Base-by-base conservation (phyloP, 2,888 invertebrate species). In the Mystacides longicornis region DNA sequence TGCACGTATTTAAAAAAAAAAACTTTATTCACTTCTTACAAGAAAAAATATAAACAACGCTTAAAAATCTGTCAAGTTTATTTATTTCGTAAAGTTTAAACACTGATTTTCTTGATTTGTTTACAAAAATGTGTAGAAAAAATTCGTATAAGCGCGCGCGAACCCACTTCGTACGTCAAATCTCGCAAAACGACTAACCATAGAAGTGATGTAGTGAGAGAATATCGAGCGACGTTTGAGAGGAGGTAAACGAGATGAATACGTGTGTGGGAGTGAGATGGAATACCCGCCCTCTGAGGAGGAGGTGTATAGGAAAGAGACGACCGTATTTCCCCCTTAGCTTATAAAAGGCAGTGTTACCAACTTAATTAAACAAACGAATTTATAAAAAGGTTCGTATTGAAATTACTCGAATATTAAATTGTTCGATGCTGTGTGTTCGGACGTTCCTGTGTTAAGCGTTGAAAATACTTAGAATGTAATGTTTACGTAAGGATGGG, bases 221-320 rank as follows among this genome's bases (percentile, higher is more conserved):
- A 51, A 47, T 55, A 55, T 55, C 55, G 55, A 55, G 51, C 55
- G 55, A 48, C 47, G 55, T 51, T 47, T 47, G 48, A 31, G 31
- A 45, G 51, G 23, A 46, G 33, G 37, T 14, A 47, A 51, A 21
- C 21, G 33, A 45, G 55, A 55, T 48, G 16, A 47, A 22, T 33
- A 42, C 51, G 51, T 23, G 42, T 22, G 33, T 33, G 21, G 22
- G 55, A 55, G 47, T 21, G 55, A 55, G 55, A 55, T 9, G 33
- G 27, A 19, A 21, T 23, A 42, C 23, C 18, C 46, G 47, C 51
- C 48, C 42, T 33, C 48, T 51, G 55, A 51, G 55, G 51, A 37
- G 51, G 51, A 33, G 51, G 51, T 49, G 54, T 27, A 45, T 23
- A 21, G 45, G 53, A 54, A 19, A 54, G 49, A 42, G 54, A 54